A percentile compares a stretch with the other conserved stretches of the same genome.
These are phyloP conservation scores for Australoheros facetus DNA, from an alignment of 2,797 vertebrate species.

Conservation along the genomic window DNA sequence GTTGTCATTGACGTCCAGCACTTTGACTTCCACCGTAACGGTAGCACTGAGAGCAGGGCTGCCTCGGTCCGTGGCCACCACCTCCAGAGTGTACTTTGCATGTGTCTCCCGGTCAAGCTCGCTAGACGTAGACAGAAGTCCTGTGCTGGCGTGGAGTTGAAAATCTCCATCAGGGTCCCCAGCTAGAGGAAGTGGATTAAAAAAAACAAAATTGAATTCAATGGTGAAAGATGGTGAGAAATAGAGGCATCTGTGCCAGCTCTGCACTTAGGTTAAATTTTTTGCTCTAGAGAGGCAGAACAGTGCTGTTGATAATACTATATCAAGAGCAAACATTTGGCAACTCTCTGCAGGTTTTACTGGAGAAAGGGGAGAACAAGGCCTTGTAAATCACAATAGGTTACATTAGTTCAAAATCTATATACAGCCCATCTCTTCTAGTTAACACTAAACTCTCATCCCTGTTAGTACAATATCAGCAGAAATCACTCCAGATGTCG, in stretches of 20 bases:
- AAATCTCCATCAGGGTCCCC: constrained; percentile 90
- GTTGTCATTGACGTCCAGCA: constrained; percentile 95
- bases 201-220: neutral
- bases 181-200: constrained; percentile 69
- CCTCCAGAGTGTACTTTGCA: constrained; percentile 81
- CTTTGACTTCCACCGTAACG: constrained; percentile 82
- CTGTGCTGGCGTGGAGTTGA: constrained; percentile 82
- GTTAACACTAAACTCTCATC: neutral
- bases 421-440: neutral
- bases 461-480: constrained; percentile 1
- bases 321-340: neutral
- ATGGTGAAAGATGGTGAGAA: constrained; percentile 1
- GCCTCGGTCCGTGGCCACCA: constrained; percentile 88
- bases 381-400: constrained; percentile 16
- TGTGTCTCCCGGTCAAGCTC: constrained; percentile 88
- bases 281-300: constrained; percentile 13
- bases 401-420: neutral
- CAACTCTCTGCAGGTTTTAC: constrained; percentile 9
- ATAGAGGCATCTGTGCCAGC: constrained; percentile 23
- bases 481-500: neutral
- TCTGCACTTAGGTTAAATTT: constrained; percentile 42
- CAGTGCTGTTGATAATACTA: constrained; percentile 23
- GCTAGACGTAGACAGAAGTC: constrained; percentile 86
- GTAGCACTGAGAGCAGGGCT: constrained; percentile 84
- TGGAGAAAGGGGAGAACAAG: constrained; percentile 3